These are phyloP conservation scores for Mus minutoides DNA, from an alignment of 2,797 vertebrate species.

Conservation along the genomic window DNA sequence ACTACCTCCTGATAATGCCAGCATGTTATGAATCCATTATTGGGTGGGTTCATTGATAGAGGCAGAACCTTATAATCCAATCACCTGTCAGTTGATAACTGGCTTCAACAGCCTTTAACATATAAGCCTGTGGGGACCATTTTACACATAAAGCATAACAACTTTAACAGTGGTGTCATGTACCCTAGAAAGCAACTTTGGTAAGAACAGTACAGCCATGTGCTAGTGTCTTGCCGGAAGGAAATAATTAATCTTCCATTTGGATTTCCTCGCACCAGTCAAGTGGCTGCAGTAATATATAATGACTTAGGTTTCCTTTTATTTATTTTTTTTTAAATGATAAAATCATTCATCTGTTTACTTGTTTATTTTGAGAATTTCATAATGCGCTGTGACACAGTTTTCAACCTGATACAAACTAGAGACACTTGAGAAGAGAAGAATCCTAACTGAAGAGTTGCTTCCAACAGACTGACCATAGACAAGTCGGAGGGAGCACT, in stretches of 20 bases:
- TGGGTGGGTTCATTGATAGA: not conserved
- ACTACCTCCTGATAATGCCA: not conserved
- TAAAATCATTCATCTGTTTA: not conserved
- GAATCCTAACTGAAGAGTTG: not conserved
- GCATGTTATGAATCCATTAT: not conserved
- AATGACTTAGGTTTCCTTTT: not conserved
- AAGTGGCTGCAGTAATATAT: not conserved
- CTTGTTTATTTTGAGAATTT: not conserved
- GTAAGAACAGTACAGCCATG: not conserved
- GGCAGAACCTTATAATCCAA: not conserved
- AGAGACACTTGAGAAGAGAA: not conserved
- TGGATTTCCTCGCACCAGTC: constrained; percentile 11
- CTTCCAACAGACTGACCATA: not conserved
- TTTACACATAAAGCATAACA: not conserved
- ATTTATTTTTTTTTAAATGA: not conserved
- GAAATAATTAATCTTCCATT: not conserved
- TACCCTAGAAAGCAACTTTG: not conserved
- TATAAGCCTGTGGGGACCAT: not conserved
- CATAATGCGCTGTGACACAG: not conserved
- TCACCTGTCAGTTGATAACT: not conserved
- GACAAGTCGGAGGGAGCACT: not conserved
- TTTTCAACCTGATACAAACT: not conserved
- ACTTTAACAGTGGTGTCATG: not conserved
- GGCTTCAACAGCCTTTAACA: not conserved
- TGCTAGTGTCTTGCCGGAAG: not conserved